Evolutionary conservation across 2,888 invertebrate species (phyloP).

Genomic region (Cynaeus angustus): DNA sequence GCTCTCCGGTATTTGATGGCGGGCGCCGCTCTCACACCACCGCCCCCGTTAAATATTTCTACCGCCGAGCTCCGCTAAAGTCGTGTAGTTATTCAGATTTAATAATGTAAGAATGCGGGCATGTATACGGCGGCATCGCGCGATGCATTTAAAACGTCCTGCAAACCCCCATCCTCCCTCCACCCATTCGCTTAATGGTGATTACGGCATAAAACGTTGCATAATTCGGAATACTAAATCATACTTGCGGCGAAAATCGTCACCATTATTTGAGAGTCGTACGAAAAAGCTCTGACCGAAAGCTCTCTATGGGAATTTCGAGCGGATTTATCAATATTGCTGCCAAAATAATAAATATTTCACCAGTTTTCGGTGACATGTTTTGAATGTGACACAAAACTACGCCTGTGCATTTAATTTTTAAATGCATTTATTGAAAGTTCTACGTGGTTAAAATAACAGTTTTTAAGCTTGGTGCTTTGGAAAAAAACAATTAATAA

Average conservation of each 20-base stretch:
- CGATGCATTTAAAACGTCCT: conserved; percentile 54
- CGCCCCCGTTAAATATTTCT: conserved; percentile 53
- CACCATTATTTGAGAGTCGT: conserved; percentile 23
- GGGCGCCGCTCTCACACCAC: conserved; percentile 34
- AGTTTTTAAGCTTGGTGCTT: neutral
- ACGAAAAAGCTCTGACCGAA: conserved; percentile 8
- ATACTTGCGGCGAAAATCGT: conserved; percentile 24
- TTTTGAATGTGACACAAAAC: no score
- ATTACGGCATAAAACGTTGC: conserved; percentile 48
- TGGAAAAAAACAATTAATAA: conserved; percentile 49
- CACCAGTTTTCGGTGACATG: no score
- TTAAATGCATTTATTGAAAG: no score
- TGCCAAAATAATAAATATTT: no score
- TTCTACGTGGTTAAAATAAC: neutral
- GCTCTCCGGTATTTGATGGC: conserved; percentile 47
- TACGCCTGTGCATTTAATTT: no score
- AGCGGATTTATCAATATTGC: neutral
- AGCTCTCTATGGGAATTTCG: conserved; percentile 44
- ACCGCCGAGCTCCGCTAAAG: conserved; percentile 54
- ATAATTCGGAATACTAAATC: conserved; percentile 40
- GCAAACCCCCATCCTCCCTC: conserved; percentile 15
- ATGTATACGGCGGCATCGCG: conserved; percentile 55
- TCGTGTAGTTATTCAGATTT: conserved; percentile 61
- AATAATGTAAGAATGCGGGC: conserved; percentile 61
- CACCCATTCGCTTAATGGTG: conserved; percentile 46